These are phyloP conservation scores for Callosobruchus maculatus DNA, from an alignment of 2,888 invertebrate genomes.

Conservation along the genomic window DNA sequence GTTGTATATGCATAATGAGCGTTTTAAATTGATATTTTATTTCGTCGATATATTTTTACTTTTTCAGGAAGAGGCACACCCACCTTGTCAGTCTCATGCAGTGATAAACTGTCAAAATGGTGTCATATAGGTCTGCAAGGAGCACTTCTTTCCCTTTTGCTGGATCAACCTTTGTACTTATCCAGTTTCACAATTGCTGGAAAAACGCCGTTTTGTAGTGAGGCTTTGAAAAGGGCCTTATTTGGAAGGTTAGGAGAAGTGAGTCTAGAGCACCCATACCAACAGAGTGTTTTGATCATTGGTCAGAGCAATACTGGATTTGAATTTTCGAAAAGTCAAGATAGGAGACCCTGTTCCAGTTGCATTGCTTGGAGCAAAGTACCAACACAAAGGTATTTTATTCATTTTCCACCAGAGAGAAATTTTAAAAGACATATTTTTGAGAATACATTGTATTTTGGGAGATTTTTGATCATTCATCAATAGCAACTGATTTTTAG, in stretches of 20 bases:
- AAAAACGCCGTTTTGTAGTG: slow-evolving; percentile 59
- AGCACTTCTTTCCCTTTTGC: slow-evolving; percentile 65
- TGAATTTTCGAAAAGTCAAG: slow-evolving; percentile 43
- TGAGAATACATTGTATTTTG: no score
- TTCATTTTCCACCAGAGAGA: no score
- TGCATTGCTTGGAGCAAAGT: slow-evolving; percentile 60
- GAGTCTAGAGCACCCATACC: slow-evolving; percentile 25
- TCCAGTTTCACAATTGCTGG: slow-evolving; percentile 68
- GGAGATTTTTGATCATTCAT: no score
- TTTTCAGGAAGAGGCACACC: slow-evolving; percentile 70
- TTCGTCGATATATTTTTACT: no score
- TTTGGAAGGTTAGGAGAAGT: slow-evolving; percentile 42
- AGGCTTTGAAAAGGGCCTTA: slow-evolving; percentile 52
- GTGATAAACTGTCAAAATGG: slow-evolving; percentile 92
- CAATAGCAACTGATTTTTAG: no score
- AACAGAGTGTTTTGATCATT: slow-evolving; percentile 36
- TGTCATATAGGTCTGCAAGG: slow-evolving; percentile 83
- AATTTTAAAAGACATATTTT: no score
- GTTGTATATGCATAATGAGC: no score
- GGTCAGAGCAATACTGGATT: slow-evolving; percentile 46
- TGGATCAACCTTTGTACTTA: slow-evolving; percentile 66
- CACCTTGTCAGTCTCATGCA: slow-evolving; percentile 88
- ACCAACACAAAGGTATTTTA: background rate
- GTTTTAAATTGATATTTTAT: no score
- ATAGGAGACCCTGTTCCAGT: slow-evolving; percentile 55